Evolutionary conservation across 2,797 vertebrate species (phyloP).

Genomic region (Sebastes oblongus): DNA sequence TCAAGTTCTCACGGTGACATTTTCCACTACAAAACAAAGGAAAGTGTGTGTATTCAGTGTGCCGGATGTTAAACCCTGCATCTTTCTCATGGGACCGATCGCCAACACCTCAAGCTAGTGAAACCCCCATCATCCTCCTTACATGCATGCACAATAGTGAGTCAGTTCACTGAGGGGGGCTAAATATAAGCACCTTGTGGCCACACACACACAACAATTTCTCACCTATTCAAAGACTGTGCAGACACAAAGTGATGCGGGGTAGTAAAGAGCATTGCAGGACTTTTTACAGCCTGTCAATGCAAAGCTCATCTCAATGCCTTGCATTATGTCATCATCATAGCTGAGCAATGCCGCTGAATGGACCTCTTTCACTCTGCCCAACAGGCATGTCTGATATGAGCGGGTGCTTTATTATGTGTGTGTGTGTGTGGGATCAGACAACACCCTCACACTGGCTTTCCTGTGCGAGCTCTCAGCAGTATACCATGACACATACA

Average conservation of each 20-base stretch:
- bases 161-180: slow-evolving; percentile 21
- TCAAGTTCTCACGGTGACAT: background rate
- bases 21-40: background rate
- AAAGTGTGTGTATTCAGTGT: background rate
- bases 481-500: slow-evolving; percentile 22
- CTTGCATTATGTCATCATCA: slow-evolving; percentile 48
- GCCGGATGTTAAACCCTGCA: background rate
- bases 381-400: slow-evolving; percentile 34
- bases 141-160: slow-evolving; percentile 16
- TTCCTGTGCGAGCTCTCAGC: slow-evolving; percentile 14
- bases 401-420: slow-evolving; percentile 20
- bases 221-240: slow-evolving; percentile 12
- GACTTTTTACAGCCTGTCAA: slow-evolving; percentile 51
- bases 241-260: slow-evolving; percentile 17
- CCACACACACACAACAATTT: slow-evolving; percentile 7
- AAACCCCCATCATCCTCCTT: slow-evolving; percentile 23
- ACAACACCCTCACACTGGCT: slow-evolving; percentile 47
- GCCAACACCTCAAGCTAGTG: slow-evolving; percentile 1
- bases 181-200: slow-evolving; percentile 40
- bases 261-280: background rate
- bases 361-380: slow-evolving; percentile 50
- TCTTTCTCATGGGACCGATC: background rate
- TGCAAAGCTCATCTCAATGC: slow-evolving; percentile 51
- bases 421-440: slow-evolving; percentile 36
- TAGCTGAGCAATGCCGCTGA: slow-evolving; percentile 15